Base-by-base conservation (phyloP, 2,888 invertebrate species). In the Fissipunctia ypsillon region DNA sequence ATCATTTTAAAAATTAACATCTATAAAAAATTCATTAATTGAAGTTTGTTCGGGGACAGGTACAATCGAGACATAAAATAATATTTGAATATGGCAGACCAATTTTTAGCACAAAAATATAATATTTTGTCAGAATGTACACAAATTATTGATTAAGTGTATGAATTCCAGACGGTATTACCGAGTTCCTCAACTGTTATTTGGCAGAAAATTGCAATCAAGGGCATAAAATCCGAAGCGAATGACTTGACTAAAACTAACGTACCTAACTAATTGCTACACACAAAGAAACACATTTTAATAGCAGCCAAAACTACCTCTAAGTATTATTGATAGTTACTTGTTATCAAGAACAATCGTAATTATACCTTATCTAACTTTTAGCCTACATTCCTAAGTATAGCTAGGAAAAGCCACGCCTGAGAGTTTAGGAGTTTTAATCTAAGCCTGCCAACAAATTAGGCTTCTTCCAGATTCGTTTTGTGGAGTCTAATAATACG, bases 381-480 rank as follows among this genome's bases (percentile, higher is more conserved):
- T 78, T 61, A 70, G 60, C 70, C 69, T 80, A 78, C 10, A 9
- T 74, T 71, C 69, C 75, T 77, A 76, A 45, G 56, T 65, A 50
- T 64, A 67, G 71, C 52, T 72, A 76, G 81, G 76, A 78, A 72
- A 85, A 80, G 85, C 85, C 85, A 76, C 87, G 79, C 84, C 86
- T 81, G 83, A 76, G 54, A 64, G 73, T 81, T 84, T 84, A 79
- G 65, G 76, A 87, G 83, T 81, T 84, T 84, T 68, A 81, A 85
- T 81, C 72, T 86, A 83, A 86, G 86, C 90, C 90, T 90, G 90
- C 90, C 91, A 90, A 87, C 83, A 89, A 90, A 73, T 90, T 90
- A 90, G 90, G 90, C 90, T 85, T 90, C 87, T 90, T 90, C 90
- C 90, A 90, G 86, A 89, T 87, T 87, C 87, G 68, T 86, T 74